A percentile compares a stretch with the other conserved stretches of the same genome.
Conservation (phyloP, 2,888 invertebrate genomes). For the Philereme transversata region DNA sequence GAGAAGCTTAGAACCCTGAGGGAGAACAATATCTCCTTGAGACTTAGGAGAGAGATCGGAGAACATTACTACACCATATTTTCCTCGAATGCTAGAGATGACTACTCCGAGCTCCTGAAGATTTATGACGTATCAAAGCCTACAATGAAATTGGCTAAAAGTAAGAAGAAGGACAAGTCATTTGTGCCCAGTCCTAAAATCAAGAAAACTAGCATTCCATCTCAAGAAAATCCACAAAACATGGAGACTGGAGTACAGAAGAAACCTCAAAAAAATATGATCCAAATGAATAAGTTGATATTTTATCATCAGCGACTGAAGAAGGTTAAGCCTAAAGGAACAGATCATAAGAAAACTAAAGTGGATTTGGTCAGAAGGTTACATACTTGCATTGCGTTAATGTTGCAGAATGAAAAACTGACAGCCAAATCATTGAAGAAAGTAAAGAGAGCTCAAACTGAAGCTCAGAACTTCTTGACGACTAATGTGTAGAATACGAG, state of each 20-base stretch:
- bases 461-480: constrained; percentile 65
- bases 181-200: constrained; percentile 44
- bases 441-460: constrained; percentile 58
- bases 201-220: constrained; percentile 47
- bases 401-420: constrained; percentile 47
- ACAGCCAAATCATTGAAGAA: constrained; percentile 60
- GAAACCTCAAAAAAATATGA: constrained; percentile 15
- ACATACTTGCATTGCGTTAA: constrained; percentile 49
- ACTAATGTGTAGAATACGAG: constrained; percentile 56
- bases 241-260: constrained; percentile 24
- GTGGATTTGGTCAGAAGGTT: constrained; percentile 52
- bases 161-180: constrained; percentile 48
- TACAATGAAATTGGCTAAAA: constrained; percentile 37
- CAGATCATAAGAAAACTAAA: constrained; percentile 52
- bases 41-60: constrained; percentile 77
- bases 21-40: constrained; percentile 58
- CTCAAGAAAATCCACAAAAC: constrained; percentile 35
- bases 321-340: constrained; percentile 46
- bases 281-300: constrained; percentile 46
- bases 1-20: constrained; percentile 59
- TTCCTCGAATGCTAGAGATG: constrained; percentile 65
- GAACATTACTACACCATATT: constrained; percentile 81
- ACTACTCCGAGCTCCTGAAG: constrained; percentile 65
- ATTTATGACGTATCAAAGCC: constrained; percentile 53
- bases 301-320: constrained; percentile 53